Evolutionary conservation across 2,888 invertebrate species (phyloP), one percentile per base, ranked within the genome.

Genomic region (Limnephilus lunatus): DNA sequence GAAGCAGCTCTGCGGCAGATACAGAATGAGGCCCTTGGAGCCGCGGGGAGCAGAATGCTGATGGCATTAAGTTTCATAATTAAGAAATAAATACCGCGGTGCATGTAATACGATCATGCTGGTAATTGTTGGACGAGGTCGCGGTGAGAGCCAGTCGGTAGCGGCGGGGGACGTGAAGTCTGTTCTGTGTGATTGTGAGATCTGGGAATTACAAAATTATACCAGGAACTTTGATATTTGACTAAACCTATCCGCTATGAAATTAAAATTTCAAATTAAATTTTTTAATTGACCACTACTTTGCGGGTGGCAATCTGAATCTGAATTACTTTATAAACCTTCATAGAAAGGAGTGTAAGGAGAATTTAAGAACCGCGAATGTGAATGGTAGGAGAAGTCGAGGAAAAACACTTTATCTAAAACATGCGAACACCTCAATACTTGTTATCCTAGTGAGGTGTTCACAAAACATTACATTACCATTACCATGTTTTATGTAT

Each of bases 101-200:
- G 86, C 86, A 44, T 44, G 86, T 44, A 86, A 86, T 44, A n/a
- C 86, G 86, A 86, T 44, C 86, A 86, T 44, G 86, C 48, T 86
- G 86, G 44, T 86, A 44, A 86, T 86, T 44, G 86, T 48, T 44
- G 86, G n/a, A 30, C 30, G 86, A 25, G 86, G 86, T 44, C 86
- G 44, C 86, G 3, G 44, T 44, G 48, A 30, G 48, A 86, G 48
- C 85, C 85, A 7, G 30, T 7, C 86, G 83, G 83, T 4, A 19
- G 31, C 32, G 35, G 25, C 32, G 83, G 25, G 14, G 83, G 15
- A 15, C 35, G 9, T n/a, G 15, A 19, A 31, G 82, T 19, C 83
- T 1, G 82, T n/a, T 3, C 7, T 53, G 53, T 19, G 19, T 19
- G 19, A 15, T 53, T 19, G 15, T 68, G 25, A 3, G 68, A 68